These are phyloP conservation scores for Galerucella calmariensis DNA, from an alignment of 2,888 invertebrate species.

Conservation along the genomic window DNA sequence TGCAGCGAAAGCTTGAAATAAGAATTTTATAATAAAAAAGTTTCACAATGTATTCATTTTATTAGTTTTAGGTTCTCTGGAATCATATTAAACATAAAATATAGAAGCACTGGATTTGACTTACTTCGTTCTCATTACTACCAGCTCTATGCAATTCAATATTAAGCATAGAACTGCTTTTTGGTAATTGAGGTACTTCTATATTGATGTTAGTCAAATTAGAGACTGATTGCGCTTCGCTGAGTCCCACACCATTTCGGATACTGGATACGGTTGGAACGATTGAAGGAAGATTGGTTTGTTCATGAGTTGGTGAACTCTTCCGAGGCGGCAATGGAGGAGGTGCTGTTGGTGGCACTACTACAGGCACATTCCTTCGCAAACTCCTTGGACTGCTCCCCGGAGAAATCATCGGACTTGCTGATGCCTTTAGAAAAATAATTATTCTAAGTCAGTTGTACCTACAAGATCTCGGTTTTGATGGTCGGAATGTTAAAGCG, in stretches of 20 bases:
- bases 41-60: too few relatives aligned
- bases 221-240: slow-evolving; percentile 60
- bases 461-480: too few relatives aligned
- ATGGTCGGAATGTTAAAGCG: too few relatives aligned
- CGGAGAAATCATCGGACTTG: slow-evolving; percentile 71
- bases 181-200: slow-evolving; percentile 56
- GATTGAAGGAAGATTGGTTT: slow-evolving; percentile 41
- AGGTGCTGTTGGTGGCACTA: slow-evolving; percentile 61
- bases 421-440: slow-evolving; percentile 60
- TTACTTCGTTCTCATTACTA: slow-evolving; percentile 38
- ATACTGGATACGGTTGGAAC: slow-evolving; percentile 52
- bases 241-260: slow-evolving; percentile 52
- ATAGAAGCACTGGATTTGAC: background rate
- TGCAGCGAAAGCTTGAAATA: too few relatives aligned
- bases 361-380: slow-evolving; percentile 61
- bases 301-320: slow-evolving; percentile 67
- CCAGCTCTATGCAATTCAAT: slow-evolving; percentile 56
- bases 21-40: too few relatives aligned
- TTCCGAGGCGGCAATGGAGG: slow-evolving; percentile 75
- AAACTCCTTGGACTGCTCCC: slow-evolving; percentile 68
- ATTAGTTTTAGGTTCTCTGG: background rate
- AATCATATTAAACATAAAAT: background rate
- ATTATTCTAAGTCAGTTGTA: too few relatives aligned
- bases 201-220: slow-evolving; percentile 55
- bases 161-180: slow-evolving; percentile 62